A percentile compares a stretch with the other conserved stretches of the same genome.
phyloP scores from a whole-genome alignment of 2,113 vertebrate species.

The Prunella fulvescens region DNA sequence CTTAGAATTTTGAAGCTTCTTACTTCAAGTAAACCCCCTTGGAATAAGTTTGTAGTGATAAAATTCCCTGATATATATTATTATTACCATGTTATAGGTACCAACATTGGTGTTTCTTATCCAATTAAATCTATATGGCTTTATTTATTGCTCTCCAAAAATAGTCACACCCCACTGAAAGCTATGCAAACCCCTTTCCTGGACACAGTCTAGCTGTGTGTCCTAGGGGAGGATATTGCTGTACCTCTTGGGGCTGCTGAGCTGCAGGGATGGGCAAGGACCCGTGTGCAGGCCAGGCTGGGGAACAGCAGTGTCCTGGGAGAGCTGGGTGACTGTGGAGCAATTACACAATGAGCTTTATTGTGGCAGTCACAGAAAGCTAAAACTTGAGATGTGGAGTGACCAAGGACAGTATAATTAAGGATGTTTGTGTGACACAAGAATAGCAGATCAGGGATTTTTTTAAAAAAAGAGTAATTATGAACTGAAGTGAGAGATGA shows the following conservation, averaged over 20 bases:
- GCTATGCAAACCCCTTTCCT: fast-evolving
- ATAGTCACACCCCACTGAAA: fast-evolving
- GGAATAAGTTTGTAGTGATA: not conserved
- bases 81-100: not conserved
- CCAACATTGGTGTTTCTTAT: not conserved
- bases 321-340: not conserved
- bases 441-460: not conserved
- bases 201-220: not conserved
- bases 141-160: not conserved
- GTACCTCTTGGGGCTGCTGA: not conserved
- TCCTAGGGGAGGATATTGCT: not conserved
- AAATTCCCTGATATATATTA: not conserved
- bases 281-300: fast-evolving
- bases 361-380: not conserved
- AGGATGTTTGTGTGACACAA: not conserved
- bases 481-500: not conserved
- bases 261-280: not conserved
- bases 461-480: not conserved
- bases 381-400: not conserved
- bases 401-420: not conserved
- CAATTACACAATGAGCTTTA: not conserved
- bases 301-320: not conserved
- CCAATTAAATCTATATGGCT: not conserved
- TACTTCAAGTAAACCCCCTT: not conserved
- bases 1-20: not conserved